Evolutionary conservation across 2,797 vertebrate genomes (phyloP).

Genomic region (Spinibarbus caldwelli): DNA sequence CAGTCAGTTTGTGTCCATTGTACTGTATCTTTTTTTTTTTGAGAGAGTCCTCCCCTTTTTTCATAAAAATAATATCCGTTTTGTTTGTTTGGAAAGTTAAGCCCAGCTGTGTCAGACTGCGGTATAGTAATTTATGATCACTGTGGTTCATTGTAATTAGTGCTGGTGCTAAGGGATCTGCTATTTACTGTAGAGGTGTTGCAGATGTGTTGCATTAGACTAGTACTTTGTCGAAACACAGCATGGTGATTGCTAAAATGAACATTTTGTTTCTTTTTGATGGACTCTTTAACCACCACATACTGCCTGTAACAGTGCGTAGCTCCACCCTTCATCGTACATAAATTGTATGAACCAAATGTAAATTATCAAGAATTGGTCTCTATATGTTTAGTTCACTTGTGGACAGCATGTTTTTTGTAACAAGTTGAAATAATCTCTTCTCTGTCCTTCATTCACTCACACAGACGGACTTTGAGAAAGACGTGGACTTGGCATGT

Average conservation of each 20-base stretch:
- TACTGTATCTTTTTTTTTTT: background rate
- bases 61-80: background rate
- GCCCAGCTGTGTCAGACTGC: constrained; percentile 34
- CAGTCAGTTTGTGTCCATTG: constrained; percentile 27
- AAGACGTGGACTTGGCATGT: constrained; percentile 98
- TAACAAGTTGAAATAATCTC: constrained; percentile 47
- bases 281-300: constrained; percentile 20
- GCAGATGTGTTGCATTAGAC: constrained; percentile 54
- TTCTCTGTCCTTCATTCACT: constrained; percentile 66
- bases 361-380: background rate
- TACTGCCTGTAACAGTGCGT: constrained; percentile 14
- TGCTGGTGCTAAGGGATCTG: constrained; percentile 24
- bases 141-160: constrained; percentile 39
- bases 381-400: background rate
- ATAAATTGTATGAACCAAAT: constrained; percentile 5
- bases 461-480: constrained; percentile 98
- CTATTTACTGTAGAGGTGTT: constrained; percentile 33
- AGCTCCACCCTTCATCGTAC: constrained; percentile 36
- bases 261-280: background rate
- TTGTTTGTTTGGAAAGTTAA: constrained; percentile 25
- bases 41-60: background rate
- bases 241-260: constrained; percentile 25
- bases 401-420: background rate
- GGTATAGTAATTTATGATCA: constrained; percentile 32
- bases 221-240: constrained; percentile 23